A percentile compares a stretch with the other conserved stretches of the same genome.
Conservation (phyloP, 1,140 invertebrate species). For the Pseudoatta argentina region DNA sequence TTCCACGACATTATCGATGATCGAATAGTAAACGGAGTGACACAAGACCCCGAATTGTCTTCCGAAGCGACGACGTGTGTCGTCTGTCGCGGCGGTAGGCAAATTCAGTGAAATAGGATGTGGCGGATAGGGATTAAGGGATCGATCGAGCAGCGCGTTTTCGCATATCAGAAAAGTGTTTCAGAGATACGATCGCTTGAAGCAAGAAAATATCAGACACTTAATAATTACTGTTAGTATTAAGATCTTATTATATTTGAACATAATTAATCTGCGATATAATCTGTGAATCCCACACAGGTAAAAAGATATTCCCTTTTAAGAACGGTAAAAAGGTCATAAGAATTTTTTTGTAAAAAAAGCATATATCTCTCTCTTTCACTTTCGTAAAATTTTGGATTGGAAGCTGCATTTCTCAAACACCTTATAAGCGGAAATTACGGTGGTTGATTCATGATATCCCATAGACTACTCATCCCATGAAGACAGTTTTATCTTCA, state of each 20-base stretch:
- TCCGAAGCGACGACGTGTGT: conserved; percentile 25
- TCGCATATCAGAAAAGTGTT: conserved; percentile 26
- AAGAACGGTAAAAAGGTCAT: neutral
- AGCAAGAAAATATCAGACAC: neutral
- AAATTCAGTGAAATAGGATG: conserved; percentile 41
- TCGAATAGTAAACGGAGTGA: conserved; percentile 62
- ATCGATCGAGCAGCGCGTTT: conserved; percentile 9
- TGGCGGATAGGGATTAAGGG: conserved; percentile 26
- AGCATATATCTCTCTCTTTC: neutral
- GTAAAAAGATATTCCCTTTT: neutral
- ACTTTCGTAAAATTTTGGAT: neutral
- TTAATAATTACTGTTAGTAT: conserved; percentile 15
- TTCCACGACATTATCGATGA: conserved; percentile 62
- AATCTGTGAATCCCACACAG: neutral
- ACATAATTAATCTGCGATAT: neutral
- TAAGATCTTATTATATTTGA: neutral
- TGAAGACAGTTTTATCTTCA: conserved; percentile 34
- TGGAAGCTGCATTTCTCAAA: neutral
- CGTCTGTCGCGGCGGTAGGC: conserved; percentile 12
- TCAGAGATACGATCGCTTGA: neutral
- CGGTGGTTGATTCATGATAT: conserved; percentile 25
- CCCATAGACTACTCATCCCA: neutral
- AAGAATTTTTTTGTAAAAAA: neutral
- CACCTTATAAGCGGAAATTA: conserved; percentile 24
- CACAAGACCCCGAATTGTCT: conserved; percentile 52